Conservation (phyloP, 2,113 vertebrate genomes). For the Catharus minimus region DNA sequence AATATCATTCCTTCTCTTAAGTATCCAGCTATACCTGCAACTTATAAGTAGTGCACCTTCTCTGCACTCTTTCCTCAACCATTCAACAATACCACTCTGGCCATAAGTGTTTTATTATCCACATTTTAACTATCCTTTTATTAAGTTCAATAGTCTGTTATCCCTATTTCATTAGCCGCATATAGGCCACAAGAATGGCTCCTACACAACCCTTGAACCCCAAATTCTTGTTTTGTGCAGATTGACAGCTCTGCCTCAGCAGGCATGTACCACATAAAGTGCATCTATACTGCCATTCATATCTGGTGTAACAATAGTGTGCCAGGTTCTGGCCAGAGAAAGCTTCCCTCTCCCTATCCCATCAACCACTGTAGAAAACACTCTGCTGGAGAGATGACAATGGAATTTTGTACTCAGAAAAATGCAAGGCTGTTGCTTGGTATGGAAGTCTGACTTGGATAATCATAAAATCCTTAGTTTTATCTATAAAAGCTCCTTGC, state of each 20-base stretch:
- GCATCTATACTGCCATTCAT: background rate
- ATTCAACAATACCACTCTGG: background rate
- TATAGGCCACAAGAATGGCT: background rate
- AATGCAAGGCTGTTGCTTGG: rapidly evolving
- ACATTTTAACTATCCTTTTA: background rate
- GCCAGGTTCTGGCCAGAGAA: background rate
- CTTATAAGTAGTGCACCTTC: background rate
- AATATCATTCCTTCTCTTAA: background rate
- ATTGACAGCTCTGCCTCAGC: background rate
- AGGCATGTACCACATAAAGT: rapidly evolving
- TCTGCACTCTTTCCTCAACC: background rate
- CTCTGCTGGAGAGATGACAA: background rate
- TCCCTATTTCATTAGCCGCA: background rate
- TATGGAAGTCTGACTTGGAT: background rate
- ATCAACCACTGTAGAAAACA: background rate
- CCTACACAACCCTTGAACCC: background rate
- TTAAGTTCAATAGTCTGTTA: background rate
- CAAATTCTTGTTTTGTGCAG: background rate
- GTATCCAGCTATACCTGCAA: background rate
- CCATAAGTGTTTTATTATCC: rapidly evolving
- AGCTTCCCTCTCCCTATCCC: background rate
- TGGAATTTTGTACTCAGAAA: background rate
- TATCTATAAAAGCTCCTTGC: background rate
- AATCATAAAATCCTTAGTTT: background rate
- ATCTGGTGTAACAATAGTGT: background rate